phyloP scores from a whole-genome alignment of 2,888 invertebrate species.

The Rhagophthalmus giganteus region DNA sequence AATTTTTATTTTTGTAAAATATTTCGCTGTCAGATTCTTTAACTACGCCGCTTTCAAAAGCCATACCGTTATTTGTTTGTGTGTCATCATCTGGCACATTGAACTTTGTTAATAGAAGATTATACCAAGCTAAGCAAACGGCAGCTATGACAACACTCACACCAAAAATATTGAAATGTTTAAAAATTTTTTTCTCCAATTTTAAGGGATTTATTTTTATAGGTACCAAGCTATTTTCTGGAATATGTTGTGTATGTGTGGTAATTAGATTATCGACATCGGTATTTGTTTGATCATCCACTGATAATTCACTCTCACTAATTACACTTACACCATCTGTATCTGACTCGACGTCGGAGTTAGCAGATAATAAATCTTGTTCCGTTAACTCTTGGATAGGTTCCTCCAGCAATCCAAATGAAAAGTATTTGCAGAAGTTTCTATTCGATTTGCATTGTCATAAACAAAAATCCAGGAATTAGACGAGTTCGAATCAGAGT shows the following conservation, averaged over 20 bases:
- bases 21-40: neutral
- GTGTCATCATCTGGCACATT: neutral
- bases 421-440: conserved; percentile 12
- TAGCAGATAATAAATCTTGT: conserved; percentile 13
- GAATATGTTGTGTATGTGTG: no score
- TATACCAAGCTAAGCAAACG: conserved; percentile 10
- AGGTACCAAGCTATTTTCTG: no score
- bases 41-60: neutral
- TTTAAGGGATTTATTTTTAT: neutral
- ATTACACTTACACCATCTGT: conserved; percentile 38
- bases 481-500: conserved; percentile 30
- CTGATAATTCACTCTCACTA: conserved; percentile 33
- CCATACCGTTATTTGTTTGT: neutral
- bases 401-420: conserved; percentile 29
- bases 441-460: conserved; percentile 2
- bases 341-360: conserved; percentile 31
- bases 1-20: neutral
- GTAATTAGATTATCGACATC: no score
- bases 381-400: conserved; percentile 30
- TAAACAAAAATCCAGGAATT: conserved; percentile 33
- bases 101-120: conserved; percentile 3
- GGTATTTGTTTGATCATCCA: conserved; percentile 7
- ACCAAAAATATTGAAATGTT: conserved; percentile 5
- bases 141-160: conserved; percentile 14
- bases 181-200: conserved; percentile 3